Conservation (phyloP, 2,113 vertebrate species). For the Odontesthes bonariensis region DNA sequence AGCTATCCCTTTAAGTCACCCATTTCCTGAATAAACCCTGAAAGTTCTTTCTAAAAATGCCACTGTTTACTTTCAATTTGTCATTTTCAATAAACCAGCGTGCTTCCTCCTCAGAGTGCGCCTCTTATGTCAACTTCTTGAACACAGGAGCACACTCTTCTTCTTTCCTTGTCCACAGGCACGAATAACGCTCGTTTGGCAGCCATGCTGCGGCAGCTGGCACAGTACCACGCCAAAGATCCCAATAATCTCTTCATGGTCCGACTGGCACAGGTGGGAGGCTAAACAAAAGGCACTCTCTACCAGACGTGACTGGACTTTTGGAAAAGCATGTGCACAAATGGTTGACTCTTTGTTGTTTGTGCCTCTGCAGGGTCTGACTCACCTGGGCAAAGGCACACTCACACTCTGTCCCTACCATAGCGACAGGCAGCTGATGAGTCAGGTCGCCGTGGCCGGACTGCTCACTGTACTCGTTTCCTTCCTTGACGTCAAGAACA, state of each 20-base stretch:
- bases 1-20: too few species aligned
- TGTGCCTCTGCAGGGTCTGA: conserved; percentile 88
- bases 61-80: too few species aligned
- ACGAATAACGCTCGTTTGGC: conserved; percentile 97
- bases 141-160: conserved; percentile 3
- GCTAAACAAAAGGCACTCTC: conserved; percentile 7
- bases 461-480: conserved; percentile 96
- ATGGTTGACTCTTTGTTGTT: conserved; percentile 29
- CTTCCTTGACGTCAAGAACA: conserved; percentile 98
- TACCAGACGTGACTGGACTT: conserved; percentile 4
- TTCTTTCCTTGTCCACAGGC: conserved; percentile 79
- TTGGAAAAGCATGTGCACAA: conserved; percentile 7
- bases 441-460: conserved; percentile 96
- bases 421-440: conserved; percentile 98
- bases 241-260: conserved; percentile 99
- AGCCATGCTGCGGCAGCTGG: conserved; percentile 96
- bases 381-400: conserved; percentile 97
- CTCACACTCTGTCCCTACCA: conserved; percentile 99
- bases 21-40: too few species aligned
- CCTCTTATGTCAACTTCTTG: neutral
- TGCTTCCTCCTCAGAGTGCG: neutral
- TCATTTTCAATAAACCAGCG: neutral
- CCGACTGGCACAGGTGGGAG: conserved; percentile 93
- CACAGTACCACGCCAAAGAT: conserved; percentile 98
- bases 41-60: too few species aligned